These are phyloP conservation scores for Spodoptera exigua DNA, from an alignment of 2,888 invertebrate species.

Conservation along the genomic window DNA sequence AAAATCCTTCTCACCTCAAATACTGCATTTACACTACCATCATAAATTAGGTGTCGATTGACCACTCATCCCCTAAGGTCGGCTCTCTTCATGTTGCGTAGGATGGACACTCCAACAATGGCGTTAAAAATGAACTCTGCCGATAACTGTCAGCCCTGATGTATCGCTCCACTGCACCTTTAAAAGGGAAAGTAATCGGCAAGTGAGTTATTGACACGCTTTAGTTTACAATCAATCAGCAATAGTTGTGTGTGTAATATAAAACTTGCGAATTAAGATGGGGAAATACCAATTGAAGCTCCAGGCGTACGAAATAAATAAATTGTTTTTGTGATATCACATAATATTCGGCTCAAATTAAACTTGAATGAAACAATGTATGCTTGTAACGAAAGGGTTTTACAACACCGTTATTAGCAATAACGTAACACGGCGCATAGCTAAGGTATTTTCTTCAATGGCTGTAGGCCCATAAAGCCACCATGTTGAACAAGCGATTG, in stretches of 20 bases:
- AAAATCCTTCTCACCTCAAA: slow-evolving; percentile 26
- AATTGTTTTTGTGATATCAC: too few relatives aligned
- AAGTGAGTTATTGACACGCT: slow-evolving; percentile 58
- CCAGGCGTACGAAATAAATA: too few relatives aligned
- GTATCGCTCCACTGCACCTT: slow-evolving; percentile 74
- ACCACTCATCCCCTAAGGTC: slow-evolving; percentile 71
- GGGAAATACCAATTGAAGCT: neutral
- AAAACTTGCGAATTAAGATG: neutral
- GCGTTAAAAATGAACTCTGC: slow-evolving; percentile 84
- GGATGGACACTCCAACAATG: slow-evolving; percentile 80
- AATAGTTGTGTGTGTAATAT: neutral
- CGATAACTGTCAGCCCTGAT: slow-evolving; percentile 78
- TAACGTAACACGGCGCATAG: slow-evolving; percentile 74
- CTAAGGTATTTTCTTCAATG: slow-evolving; percentile 78
- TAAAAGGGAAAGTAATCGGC: slow-evolving; percentile 54
- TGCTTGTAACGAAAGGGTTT: slow-evolving; percentile 67
- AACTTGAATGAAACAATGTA: slow-evolving; percentile 62
- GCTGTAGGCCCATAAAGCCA: slow-evolving; percentile 77
- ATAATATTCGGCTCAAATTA: slow-evolving; percentile 29
- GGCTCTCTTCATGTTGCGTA: slow-evolving; percentile 59
- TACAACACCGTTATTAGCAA: slow-evolving; percentile 79
- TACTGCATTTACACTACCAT: slow-evolving; percentile 41
- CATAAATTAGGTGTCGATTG: slow-evolving; percentile 81
- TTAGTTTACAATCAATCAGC: slow-evolving; percentile 50
- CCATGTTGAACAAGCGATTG: slow-evolving; percentile 77